phyloP scores from a whole-genome alignment of 2,888 invertebrate species.

The Scaeva pyrastri region DNA sequence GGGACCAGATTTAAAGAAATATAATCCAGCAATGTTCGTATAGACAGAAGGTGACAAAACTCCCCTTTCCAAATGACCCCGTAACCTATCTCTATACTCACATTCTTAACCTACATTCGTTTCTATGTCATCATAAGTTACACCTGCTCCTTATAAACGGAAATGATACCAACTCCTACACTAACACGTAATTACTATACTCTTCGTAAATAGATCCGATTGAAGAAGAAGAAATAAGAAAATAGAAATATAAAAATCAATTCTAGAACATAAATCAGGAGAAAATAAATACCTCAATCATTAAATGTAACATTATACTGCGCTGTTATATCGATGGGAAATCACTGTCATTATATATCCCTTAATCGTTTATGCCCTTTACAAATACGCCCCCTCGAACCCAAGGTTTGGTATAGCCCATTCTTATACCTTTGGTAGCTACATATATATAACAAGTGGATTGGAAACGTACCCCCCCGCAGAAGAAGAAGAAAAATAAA shows the following conservation, averaged over 20 bases:
- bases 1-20: too few relatives aligned
- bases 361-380: slow-evolving; percentile 31
- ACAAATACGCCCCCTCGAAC: not conserved
- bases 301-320: slow-evolving; percentile 55
- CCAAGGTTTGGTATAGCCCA: not conserved
- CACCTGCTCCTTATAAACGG: not conserved
- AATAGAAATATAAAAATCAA: not conserved
- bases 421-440: not conserved
- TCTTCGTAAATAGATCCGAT: slow-evolving; percentile 33
- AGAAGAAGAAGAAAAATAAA: not conserved
- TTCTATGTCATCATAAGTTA: too few relatives aligned
- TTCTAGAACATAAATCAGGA: slow-evolving; percentile 30
- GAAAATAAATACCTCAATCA: slow-evolving; percentile 40
- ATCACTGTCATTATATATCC: slow-evolving; percentile 53
- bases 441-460: not conserved
- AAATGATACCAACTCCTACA: not conserved
- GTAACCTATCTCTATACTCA: too few relatives aligned
- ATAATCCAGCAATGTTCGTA: too few relatives aligned
- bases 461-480: slow-evolving; percentile 1
- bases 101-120: too few relatives aligned
- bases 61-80: too few relatives aligned
- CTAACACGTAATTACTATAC: slow-evolving; percentile 8
- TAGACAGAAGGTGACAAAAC: too few relatives aligned
- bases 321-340: slow-evolving; percentile 49
- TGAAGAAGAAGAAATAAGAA: not conserved